These are phyloP conservation scores for Corapipo altera DNA, from an alignment of 2,113 vertebrate species.

Conservation along the genomic window DNA sequence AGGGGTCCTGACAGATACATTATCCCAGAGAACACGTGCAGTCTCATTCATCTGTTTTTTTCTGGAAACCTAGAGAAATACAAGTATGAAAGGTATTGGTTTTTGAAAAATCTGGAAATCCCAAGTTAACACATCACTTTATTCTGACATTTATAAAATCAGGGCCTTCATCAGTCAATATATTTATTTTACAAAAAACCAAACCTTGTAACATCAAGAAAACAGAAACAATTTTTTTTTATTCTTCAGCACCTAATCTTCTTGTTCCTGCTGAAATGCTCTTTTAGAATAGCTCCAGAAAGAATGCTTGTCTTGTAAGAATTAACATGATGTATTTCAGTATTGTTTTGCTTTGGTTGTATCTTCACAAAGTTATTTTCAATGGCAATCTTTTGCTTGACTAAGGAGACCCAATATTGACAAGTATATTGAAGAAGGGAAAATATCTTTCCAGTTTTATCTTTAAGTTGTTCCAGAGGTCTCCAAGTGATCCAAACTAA, in stretches of 20 bases:
- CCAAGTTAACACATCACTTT: not conserved
- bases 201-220: not conserved
- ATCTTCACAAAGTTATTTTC: not conserved
- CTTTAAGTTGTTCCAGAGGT: not conserved
- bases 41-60: not conserved
- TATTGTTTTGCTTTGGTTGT: not conserved
- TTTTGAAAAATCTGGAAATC: not conserved
- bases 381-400: not conserved
- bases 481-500: not conserved
- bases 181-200: not conserved
- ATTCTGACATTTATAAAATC: not conserved
- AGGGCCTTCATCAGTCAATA: not conserved
- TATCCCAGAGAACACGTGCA: not conserved
- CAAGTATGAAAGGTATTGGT: accelerated
- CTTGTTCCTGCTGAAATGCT: not conserved
- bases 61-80: not conserved
- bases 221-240: not conserved
- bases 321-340: not conserved
- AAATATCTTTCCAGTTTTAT: not conserved
- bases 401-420: not conserved
- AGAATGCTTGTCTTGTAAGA: not conserved
- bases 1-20: not conserved
- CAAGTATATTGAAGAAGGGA: not conserved
- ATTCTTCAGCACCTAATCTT: not conserved
- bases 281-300: not conserved